These are phyloP conservation scores for Lasiurus borealis DNA, from an alignment of 2,113 vertebrate genomes.

Conservation along the genomic window DNA sequence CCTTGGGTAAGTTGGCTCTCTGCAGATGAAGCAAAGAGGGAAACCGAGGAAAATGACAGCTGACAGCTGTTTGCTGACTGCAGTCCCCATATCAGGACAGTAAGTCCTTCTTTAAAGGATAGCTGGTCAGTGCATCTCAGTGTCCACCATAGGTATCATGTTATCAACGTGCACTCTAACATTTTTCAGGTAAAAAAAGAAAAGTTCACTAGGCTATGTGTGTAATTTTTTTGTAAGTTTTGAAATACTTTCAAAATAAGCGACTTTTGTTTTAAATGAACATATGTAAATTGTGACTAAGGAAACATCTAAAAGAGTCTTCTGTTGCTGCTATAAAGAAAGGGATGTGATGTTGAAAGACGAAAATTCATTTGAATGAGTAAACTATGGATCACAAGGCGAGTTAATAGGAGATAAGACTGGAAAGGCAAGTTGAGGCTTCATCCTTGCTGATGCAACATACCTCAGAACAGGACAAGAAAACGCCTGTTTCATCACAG, in stretches of 20 bases:
- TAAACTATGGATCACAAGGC: conserved; percentile 30
- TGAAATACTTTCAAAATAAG: conserved; percentile 49
- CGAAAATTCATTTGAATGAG: conserved; percentile 24
- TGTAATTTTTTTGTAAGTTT: not conserved
- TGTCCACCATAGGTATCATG: not conserved
- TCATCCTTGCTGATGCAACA: conserved; percentile 26
- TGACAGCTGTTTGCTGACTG: not conserved
- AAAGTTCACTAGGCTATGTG: not conserved
- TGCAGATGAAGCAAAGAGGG: not conserved
- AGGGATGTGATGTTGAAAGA: not conserved
- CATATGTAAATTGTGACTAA: conserved; percentile 36
- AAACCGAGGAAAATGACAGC: not conserved
- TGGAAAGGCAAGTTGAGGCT: conserved; percentile 27
- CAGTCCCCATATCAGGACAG: not conserved
- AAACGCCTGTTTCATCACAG: not conserved
- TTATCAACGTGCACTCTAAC: conserved; percentile 5
- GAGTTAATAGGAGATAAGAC: not conserved
- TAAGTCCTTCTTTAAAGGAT: not conserved
- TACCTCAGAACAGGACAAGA: not conserved
- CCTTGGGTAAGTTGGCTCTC: not conserved
- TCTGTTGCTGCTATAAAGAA: not conserved
- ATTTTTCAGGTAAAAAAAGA: not conserved
- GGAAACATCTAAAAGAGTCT: not conserved
- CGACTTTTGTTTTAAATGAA: not conserved
- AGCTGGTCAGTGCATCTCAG: not conserved